Conservation (phyloP, 1,140 invertebrate species). For the Rhagoletis zephyria region DNA sequence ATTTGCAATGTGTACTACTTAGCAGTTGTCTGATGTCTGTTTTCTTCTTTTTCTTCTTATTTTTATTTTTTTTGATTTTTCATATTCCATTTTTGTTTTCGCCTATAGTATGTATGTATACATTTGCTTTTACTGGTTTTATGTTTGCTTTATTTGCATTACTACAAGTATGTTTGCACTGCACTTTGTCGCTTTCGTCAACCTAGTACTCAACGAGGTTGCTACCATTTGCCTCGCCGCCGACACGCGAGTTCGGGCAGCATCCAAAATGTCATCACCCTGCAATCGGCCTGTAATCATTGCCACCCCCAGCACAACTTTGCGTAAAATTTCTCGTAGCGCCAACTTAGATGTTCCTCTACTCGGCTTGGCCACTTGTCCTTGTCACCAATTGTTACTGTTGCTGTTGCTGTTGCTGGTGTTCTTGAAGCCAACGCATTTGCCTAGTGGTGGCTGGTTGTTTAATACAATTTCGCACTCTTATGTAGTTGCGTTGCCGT, state of each 20-base stretch:
- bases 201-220: background rate
- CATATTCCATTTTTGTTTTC: slow-evolving; percentile 20
- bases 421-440: background rate
- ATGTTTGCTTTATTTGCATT: slow-evolving; percentile 18
- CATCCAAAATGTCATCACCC: background rate
- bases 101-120: too few species aligned
- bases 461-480: slow-evolving; percentile 46
- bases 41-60: background rate
- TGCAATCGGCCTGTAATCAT: background rate
- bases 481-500: background rate
- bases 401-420: background rate
- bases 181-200: slow-evolving; percentile 42
- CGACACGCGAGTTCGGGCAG: background rate
- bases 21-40: background rate
- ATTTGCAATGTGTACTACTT: slow-evolving; percentile 33
- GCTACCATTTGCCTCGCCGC: background rate
- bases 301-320: background rate
- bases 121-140: slow-evolving; percentile 5
- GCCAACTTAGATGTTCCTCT: slow-evolving; percentile 17
- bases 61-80: background rate
- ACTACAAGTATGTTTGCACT: slow-evolving; percentile 36
- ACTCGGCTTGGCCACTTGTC: slow-evolving; percentile 32
- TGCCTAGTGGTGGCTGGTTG: background rate
- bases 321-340: background rate
- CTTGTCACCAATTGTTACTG: slow-evolving; percentile 16